Percentiles rank a stretch among this genome's conserved stretches.
These are phyloP conservation scores for Actinia tenebrosa DNA, from an alignment of 64 coral and sea anemone genomes.

Conservation along the genomic window DNA sequence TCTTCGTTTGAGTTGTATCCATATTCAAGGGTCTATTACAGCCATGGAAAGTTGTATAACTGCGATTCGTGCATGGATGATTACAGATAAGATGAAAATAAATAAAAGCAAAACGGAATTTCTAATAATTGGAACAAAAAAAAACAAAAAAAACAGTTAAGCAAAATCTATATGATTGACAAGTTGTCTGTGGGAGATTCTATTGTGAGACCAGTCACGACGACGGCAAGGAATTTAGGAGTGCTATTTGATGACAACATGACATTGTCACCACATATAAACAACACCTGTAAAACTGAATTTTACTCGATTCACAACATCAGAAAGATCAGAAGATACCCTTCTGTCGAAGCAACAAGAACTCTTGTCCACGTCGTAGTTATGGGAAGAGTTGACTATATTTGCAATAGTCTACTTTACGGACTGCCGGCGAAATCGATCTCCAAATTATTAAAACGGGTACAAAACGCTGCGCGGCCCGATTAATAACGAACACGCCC, in stretches of 20 bases:
- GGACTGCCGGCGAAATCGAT: not conserved
- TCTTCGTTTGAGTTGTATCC: too few relatives aligned
- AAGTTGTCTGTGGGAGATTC: conserved; percentile 33
- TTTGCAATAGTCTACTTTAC: not conserved
- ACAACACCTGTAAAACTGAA: conserved; percentile 22
- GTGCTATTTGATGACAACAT: conserved; percentile 39
- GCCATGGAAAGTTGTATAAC: conserved; percentile 29
- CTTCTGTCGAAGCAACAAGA: conserved; percentile 19
- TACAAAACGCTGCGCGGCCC: conserved; percentile 14
- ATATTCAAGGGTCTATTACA: too few relatives aligned
- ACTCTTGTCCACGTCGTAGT: conserved; percentile 22
- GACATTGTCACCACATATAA: conserved; percentile 15
- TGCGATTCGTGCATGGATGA: conserved; percentile 29
- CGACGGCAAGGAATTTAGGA: conserved; percentile 14
- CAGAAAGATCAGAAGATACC: conserved; percentile 33
- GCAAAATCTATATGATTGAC: conserved; percentile 12
- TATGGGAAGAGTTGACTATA: not conserved
- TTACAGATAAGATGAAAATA: conserved; percentile 41
- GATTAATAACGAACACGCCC: conserved; percentile 13
- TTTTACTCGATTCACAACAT: conserved; percentile 32
- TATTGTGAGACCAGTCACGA: conserved; percentile 14
- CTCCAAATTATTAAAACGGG: not conserved
- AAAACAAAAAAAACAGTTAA: not conserved
- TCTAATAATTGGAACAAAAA: conserved; percentile 29
- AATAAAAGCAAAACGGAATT: conserved; percentile 27